A percentile compares a stretch with the other conserved stretches of the same genome.
Conservation (phyloP, 2,113 vertebrate genomes). For the Poeciliopsis prolifica region DNA sequence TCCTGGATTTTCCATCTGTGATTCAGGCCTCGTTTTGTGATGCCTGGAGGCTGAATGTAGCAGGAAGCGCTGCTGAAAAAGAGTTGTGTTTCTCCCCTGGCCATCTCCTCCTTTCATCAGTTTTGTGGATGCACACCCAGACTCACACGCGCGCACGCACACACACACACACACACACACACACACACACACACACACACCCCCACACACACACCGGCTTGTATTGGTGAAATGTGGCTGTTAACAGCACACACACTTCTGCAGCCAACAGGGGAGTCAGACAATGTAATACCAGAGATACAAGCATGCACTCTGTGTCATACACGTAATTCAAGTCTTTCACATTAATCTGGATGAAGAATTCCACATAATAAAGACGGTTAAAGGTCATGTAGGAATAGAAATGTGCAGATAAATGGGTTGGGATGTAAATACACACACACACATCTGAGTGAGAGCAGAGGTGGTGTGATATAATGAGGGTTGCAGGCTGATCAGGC, state of each 20-base stretch:
- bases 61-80: constrained; percentile 70
- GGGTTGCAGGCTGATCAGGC: constrained; percentile 5
- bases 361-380: constrained; percentile 4
- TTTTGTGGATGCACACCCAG: not conserved
- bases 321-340: not conserved
- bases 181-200: too few species aligned
- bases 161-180: constrained; percentile 1
- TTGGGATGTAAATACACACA: not conserved
- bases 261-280: not conserved
- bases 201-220: not conserved
- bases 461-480: constrained; percentile 3
- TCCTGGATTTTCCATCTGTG: constrained; percentile 55
- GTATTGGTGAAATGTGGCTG: not conserved
- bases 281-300: not conserved
- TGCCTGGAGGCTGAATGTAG: constrained; percentile 67
- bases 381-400: constrained; percentile 5
- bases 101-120: constrained; percentile 58
- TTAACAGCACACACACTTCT: not conserved
- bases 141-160: too few species aligned
- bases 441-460: not conserved
- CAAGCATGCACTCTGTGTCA: not conserved
- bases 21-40: constrained; percentile 63
- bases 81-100: constrained; percentile 57
- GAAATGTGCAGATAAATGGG: not conserved
- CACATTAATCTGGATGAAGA: constrained; percentile 23